Evolutionary conservation across 2,113 vertebrate species (phyloP).

Genomic region (Pagrus major): DNA sequence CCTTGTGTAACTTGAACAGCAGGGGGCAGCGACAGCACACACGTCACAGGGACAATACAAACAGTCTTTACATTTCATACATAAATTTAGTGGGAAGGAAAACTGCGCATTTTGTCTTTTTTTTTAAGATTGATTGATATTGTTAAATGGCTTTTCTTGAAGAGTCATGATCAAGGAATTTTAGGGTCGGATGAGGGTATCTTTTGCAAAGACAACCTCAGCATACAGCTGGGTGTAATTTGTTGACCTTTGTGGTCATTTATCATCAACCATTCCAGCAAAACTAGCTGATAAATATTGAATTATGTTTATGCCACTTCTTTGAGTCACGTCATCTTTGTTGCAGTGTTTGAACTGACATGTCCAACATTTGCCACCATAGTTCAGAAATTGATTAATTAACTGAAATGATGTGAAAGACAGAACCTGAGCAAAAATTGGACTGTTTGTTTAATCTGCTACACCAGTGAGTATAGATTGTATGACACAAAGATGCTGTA

Average conservation of each 20-base stretch:
- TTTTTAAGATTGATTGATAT: conserved; percentile 11
- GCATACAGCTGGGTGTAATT: conserved; percentile 24
- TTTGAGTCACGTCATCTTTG: conserved; percentile 51
- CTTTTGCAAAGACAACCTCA: conserved; percentile 54
- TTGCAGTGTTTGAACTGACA: conserved; percentile 40
- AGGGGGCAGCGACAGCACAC: conserved; percentile 24
- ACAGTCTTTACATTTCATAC: conserved; percentile 50
- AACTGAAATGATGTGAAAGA: background rate
- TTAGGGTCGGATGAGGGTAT: conserved; percentile 4
- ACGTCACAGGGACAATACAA: conserved; percentile 24
- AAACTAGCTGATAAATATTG: conserved; percentile 52
- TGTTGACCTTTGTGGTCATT: conserved; percentile 42
- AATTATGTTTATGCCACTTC: conserved; percentile 52
- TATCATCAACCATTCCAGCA: conserved; percentile 72
- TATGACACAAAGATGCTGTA: conserved; percentile 30
- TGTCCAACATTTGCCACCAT: conserved; percentile 32
- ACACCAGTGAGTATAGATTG: conserved; percentile 9
- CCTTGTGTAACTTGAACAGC: conserved; percentile 28
- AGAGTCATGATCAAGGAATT: conserved; percentile 34
- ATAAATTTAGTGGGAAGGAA: conserved; percentile 27
- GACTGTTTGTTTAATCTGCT: conserved; percentile 10
- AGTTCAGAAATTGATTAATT: conserved; percentile 1
- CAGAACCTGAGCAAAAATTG: conserved; percentile 8
- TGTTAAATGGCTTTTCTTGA: conserved; percentile 25
- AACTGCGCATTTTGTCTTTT: conserved; percentile 30